Evolutionary conservation across 2,888 invertebrate genomes (phyloP).

Genomic region (Drosophila picticornis): DNA sequence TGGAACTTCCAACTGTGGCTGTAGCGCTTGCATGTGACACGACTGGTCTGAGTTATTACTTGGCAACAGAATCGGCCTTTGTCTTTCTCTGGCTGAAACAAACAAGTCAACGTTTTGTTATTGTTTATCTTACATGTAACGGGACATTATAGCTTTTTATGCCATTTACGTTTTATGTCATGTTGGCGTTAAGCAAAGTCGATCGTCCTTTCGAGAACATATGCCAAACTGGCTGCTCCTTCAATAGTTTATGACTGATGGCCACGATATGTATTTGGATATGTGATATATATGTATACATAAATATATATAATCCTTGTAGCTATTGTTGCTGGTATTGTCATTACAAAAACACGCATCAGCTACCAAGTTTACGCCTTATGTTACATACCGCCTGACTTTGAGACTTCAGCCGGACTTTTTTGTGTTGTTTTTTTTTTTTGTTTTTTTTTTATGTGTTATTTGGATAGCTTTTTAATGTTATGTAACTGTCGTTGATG

Average conservation of each 20-base stretch:
- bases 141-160: conserved; percentile 78
- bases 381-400: conserved; percentile 31
- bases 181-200: conserved; percentile 55
- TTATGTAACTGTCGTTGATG: conserved; percentile 59
- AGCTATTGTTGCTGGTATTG: conserved; percentile 33
- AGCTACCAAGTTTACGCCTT: conserved; percentile 45
- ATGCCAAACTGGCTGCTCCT: conserved; percentile 37
- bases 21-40: conserved; percentile 65
- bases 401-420: not conserved
- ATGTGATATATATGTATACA: conserved; percentile 55
- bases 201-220: conserved; percentile 43
- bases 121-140: conserved; percentile 75
- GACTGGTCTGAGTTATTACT: conserved; percentile 59
- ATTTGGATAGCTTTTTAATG: conserved; percentile 75
- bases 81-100: conserved; percentile 54
- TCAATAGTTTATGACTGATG: conserved; percentile 76
- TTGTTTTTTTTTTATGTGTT: conserved; percentile 52
- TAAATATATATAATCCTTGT: conserved; percentile 8
- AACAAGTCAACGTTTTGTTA: conserved; percentile 63
- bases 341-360: conserved; percentile 62
- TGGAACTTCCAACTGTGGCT: conserved; percentile 1
- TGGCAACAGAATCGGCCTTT: conserved; percentile 45
- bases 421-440: conserved; percentile 16
- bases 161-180: conserved; percentile 76
- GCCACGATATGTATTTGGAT: conserved; percentile 50